Base-by-base conservation (phyloP, 2,888 invertebrate genomes). In the Scaptomyza flava region DNA sequence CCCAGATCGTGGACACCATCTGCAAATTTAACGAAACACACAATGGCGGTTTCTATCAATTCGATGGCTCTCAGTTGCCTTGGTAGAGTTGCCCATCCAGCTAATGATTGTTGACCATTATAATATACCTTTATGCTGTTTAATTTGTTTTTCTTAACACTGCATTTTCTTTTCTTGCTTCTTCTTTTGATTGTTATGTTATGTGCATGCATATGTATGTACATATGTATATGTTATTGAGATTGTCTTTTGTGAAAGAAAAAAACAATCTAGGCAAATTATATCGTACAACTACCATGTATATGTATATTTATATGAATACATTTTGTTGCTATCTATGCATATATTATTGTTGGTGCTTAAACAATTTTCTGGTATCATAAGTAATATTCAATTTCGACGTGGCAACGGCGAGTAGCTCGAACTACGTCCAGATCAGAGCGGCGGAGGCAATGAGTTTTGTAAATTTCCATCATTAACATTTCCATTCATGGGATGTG, bases 11-110 rank as follows among this genome's bases (percentile, higher is more conserved):
- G 17, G 91, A 94, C 6, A 95, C 96, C 4, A 91, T 98, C 45
- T 88, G 92, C 41, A 92, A 92, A 2, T 92, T 97, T 6, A 93
- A 93, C 30, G 94, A 95, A 72, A 88, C 92, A 6, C 94, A 97
- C 77, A 95, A 94, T 79, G 98, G 98, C 1, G 93, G 94, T 59
- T 97, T 97, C 90, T 92, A 95, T 69, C 96, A 96, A 86, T 96
- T 95, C 84, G 95, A 96, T 91, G 97, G 98, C 8, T 93, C 94
- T 75, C 92, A 93, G 81, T 87, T 97, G 75, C 94, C 94, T 3
- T 97, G 97, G 97, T 97, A 93, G 53, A 17, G 3, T 9, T 6
- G 17, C 14, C 7, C 14, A 36, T 36, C 12, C 34, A 33, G 33
- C 11, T 33, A 0, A 0, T 33, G 1, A 33, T 33, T 33, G 33